Base-by-base conservation (phyloP, 2,888 invertebrate species). In the Diogma glabrata region DNA sequence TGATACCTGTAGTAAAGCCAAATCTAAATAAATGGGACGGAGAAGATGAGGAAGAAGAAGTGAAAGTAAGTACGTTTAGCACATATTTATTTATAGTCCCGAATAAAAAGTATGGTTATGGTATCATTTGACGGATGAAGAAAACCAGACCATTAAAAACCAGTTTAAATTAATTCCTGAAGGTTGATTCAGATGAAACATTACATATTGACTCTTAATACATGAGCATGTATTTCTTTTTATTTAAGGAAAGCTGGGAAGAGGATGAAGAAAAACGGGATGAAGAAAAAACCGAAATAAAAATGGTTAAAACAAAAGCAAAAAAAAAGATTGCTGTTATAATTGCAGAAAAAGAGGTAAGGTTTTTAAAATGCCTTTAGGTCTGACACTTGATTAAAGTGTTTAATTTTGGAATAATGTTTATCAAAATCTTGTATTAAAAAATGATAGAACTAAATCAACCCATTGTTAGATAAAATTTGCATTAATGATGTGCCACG, bases 231-330 rank as follows among this genome's bases (percentile, higher is more conserved):
- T 48, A 12, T 22, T 23, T 38, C n/a, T 45, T 23, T 2, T 1
- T 5, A 16, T 56, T 68, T 59, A 70, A 93, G 92, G 93, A 93
- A 64, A 90, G 85, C 69, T 94, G 94, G 94, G 93, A 94, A 67
- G 91, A 91, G 72, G 89, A 87, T 59, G 82, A 81, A 63, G 89
- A 89, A 61, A 84, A 86, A 61, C 84, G 84, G 63, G 84, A 83
- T 63, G 81, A 82, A 60, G 83, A 84, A 57, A 82, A 83, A 62
- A 77, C 75, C 62, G 79, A 79, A 55, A 75, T 77, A 58, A 64
- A 69, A 55, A 78, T 79, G 61, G 72, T 77, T 16, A 78, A 79
- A 61, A 66, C 80, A 43, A 84, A 85, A 67, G 78, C 81, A 17
- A 88, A 83, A 67, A 88, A 86, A 71, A 77, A 76, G 60, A 73